Evolutionary conservation across 2,797 vertebrate species (phyloP), one percentile per base, ranked within the genome.

Genomic region (Cyclura pinguis): DNA sequence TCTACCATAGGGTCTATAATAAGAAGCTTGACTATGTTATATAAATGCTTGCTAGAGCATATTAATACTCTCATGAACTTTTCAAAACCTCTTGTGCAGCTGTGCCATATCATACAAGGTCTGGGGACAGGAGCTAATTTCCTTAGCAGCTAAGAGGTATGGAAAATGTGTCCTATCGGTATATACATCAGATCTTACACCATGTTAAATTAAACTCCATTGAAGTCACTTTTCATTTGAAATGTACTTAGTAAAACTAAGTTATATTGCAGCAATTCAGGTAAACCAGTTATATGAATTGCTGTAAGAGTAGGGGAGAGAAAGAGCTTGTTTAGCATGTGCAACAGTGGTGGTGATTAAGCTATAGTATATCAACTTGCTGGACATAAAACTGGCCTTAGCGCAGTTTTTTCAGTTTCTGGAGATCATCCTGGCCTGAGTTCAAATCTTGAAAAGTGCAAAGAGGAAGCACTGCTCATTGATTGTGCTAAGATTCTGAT

Each of bases 401-500:
- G 84, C 94, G 86, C 80, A 3, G 0, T 84, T 84, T 67, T 57
- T 13, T 8, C 90, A 52, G 29, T 35, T 0, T 1, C 89, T 87
- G 83, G 74, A 92, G 42, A 47, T 35, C 78, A 89, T 64, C 57
- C 84, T 93, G 42, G 80, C 86, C 57, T 73, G 6, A 90, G 73
- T 90, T 90, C 78, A 6, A 0, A 73, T 89, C 87, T 91, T 91
- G 91, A 85, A 92, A 24, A 2, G 93, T 77, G 88, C 90, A 86
- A 91, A 29, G 20, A 92, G 89, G 90, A 89, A 81, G 80, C 93
- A 92, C 89, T 81, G 87, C 93, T 86, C 88, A 84, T 69, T 87
- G 42, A 91, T 57, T 92, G 38, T 87, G 72, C 77, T 85, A 95
- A 94, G 90, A 92, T 95, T 42, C 91, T 93, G 90, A 91, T 91